Evolutionary conservation across 2,797 vertebrate species (phyloP).

Genomic region (Odontamblyopus lacepedii): DNA sequence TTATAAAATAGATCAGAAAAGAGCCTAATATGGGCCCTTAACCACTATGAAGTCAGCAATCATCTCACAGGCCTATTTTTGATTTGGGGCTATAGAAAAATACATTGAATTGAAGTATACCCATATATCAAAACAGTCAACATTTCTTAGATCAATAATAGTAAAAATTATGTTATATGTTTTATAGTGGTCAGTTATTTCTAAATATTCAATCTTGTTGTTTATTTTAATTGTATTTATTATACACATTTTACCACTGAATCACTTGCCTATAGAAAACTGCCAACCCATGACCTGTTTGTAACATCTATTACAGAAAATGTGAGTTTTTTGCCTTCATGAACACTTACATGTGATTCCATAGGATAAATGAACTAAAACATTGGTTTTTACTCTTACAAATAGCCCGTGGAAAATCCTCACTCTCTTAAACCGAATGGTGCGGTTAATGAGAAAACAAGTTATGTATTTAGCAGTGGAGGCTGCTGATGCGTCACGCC

Average conservation of each 20-base stretch:
- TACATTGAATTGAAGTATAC: no score
- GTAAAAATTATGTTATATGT: no score
- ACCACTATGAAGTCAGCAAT: no score
- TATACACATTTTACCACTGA: background rate
- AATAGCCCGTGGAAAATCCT: background rate
- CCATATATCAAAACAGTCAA: no score
- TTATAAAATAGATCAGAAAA: no score
- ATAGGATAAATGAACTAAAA: background rate
- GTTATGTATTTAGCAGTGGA: background rate
- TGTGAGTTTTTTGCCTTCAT: background rate
- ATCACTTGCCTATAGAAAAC: background rate
- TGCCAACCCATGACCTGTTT: background rate
- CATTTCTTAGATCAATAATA: no score
- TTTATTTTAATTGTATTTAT: background rate
- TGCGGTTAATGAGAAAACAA: slow-evolving; percentile 3
- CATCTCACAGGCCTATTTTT: no score
- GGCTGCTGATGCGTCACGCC: slow-evolving; percentile 20
- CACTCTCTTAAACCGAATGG: slow-evolving; percentile 4
- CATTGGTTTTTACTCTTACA: background rate
- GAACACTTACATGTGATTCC: background rate
- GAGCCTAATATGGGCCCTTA: no score
- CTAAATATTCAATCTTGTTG: no score
- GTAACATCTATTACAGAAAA: background rate
- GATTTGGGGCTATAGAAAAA: no score
- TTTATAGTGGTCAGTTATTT: no score